A percentile compares a stretch with the other conserved stretches of the same genome.
These are phyloP conservation scores for Mormyrus iriodes DNA, from an alignment of 2,113 vertebrate genomes.

Conservation along the genomic window DNA sequence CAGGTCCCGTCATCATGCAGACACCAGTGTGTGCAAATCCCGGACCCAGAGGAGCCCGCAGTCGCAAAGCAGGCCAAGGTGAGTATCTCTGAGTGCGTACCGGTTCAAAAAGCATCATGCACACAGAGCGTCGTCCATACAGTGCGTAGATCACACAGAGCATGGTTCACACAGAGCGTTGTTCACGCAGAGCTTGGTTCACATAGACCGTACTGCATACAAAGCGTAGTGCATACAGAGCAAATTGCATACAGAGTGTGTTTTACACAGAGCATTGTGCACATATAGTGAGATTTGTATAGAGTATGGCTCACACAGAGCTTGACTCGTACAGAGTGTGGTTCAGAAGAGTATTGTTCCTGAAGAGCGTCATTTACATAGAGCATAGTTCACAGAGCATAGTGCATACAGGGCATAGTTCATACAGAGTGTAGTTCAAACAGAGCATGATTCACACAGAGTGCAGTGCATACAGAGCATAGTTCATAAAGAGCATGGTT, in stretches of 20 bases:
- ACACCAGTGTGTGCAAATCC: constrained; percentile 75
- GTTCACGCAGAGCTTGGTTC: neutral
- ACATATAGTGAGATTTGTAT: neutral
- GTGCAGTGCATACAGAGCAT: no score
- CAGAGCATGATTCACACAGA: no score
- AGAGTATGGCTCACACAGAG: neutral
- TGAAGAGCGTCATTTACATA: no score
- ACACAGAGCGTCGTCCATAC: neutral
- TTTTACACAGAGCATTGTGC: neutral
- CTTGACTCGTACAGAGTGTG: neutral
- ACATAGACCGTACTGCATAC: neutral
- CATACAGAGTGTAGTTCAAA: no score
- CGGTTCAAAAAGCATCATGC: neutral
- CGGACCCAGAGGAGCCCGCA: constrained; percentile 73
- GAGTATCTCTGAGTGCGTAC: constrained; percentile 19
- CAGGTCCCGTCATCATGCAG: constrained; percentile 82
- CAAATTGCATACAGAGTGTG: neutral
- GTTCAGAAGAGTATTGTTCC: no score
- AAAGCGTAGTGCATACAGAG: neutral
- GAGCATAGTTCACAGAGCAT: no score
- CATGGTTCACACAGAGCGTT: neutral
- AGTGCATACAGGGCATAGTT: no score
- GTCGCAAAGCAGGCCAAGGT: constrained; percentile 80
- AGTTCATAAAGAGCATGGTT: no score
- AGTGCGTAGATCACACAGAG: neutral